Percentiles rank a stretch among this genome's conserved stretches.
Conservation (phyloP, 2,888 invertebrate species). For the Elgonia sp. region DNA sequence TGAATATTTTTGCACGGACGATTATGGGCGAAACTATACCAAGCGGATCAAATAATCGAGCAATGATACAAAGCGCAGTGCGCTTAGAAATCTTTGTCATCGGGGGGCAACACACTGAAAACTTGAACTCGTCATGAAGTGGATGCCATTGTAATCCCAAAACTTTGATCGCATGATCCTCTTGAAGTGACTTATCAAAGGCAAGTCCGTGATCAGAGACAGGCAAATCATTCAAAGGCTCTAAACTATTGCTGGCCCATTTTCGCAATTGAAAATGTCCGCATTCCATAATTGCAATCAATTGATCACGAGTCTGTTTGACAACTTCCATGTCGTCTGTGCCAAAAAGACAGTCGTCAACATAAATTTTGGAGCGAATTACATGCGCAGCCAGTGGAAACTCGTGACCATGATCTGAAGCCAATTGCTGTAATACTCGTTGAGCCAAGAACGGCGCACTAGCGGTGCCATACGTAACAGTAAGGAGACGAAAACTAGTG, state of each 20-base stretch:
- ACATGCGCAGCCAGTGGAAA: neutral
- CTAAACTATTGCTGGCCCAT: too few relatives aligned
- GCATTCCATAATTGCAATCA: neutral
- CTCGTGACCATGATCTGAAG: neutral
- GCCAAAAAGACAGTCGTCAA: neutral
- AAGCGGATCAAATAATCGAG: too few relatives aligned
- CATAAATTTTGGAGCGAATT: neutral
- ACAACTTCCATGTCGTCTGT: neutral
- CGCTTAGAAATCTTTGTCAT: too few relatives aligned
- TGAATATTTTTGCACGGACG: too few relatives aligned
- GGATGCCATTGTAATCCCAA: neutral
- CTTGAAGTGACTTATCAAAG: neutral
- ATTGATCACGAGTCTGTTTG: neutral
- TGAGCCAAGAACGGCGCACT: neutral
- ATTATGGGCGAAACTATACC: too few relatives aligned
- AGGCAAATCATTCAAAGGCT: neutral
- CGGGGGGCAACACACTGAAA: too few relatives aligned
- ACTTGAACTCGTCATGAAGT: neutral
- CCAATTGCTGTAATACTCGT: neutral
- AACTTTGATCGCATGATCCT: neutral
- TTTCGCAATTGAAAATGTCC: too few relatives aligned
- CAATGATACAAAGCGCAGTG: too few relatives aligned
- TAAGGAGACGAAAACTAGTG: neutral
- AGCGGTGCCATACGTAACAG: neutral
- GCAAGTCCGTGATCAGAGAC: neutral